A percentile compares a stretch with the other conserved stretches of the same genome.
phyloP scores from a whole-genome alignment of 1,140 invertebrate genomes.

The Campoletis sonorensis region DNA sequence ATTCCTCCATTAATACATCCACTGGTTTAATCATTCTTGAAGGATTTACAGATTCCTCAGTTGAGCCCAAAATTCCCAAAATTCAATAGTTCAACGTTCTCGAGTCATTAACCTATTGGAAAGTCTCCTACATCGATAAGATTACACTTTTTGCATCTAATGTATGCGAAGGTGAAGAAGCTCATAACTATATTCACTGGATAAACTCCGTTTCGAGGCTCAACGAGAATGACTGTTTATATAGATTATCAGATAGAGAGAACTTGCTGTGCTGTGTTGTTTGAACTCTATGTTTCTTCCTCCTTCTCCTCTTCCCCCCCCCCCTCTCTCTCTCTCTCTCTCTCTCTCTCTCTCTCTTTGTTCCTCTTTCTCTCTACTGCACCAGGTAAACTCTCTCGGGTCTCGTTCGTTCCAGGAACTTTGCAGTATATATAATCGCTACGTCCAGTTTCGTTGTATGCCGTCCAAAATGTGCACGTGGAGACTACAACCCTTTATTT shows the following conservation, averaged over 20 bases:
- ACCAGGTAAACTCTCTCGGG: slow-evolving; percentile 36
- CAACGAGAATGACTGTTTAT: slow-evolving; percentile 15
- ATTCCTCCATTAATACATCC: no score
- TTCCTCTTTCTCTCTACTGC: slow-evolving; percentile 5
- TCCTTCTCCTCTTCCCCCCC: not conserved
- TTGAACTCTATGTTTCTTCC: not conserved
- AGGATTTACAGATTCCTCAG: no score
- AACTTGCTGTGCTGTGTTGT: not conserved
- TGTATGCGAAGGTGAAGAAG: not conserved
- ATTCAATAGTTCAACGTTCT: not conserved
- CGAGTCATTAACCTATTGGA: not conserved
- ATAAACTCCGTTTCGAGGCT: not conserved
- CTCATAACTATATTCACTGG: not conserved
- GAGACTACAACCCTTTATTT: slow-evolving; percentile 45
- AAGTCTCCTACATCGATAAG: not conserved
- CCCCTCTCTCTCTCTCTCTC: not conserved
- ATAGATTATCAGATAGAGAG: slow-evolving; percentile 32
- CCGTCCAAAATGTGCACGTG: slow-evolving; percentile 15
- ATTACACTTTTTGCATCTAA: not conserved
- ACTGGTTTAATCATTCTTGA: no score
- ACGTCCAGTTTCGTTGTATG: slow-evolving; percentile 23
- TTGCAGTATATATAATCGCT: slow-evolving; percentile 41
- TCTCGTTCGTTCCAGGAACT: slow-evolving; percentile 41
- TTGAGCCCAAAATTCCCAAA: not conserved
- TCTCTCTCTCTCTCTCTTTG: not conserved